A percentile compares a stretch with the other conserved stretches of the same genome.
These are phyloP conservation scores for Heterotis niloticus DNA, from an alignment of 2,113 vertebrate species.

Conservation along the genomic window DNA sequence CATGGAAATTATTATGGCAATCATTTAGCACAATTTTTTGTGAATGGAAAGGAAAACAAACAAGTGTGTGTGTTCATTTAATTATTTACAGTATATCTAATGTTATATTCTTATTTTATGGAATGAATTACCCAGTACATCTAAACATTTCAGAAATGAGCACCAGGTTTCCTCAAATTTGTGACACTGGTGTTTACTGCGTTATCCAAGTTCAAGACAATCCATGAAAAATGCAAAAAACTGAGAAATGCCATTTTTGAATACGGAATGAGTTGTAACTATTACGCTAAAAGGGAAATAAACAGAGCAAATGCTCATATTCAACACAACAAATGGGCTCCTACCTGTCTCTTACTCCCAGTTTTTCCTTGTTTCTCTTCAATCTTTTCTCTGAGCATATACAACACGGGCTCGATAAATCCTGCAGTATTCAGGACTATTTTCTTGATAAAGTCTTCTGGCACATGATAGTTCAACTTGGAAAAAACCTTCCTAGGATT, in stretches of 20 bases:
- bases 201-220: too few relatives aligned
- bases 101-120: too few relatives aligned
- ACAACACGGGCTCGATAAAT: conserved; percentile 61
- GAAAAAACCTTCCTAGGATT: conserved; percentile 66
- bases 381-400: conserved; percentile 56
- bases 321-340: neutral
- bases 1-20: neutral
- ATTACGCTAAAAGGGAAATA: neutral
- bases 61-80: too few relatives aligned
- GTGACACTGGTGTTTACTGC: too few relatives aligned
- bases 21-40: too few relatives aligned
- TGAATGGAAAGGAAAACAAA: too few relatives aligned
- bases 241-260: too few relatives aligned
- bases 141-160: too few relatives aligned
- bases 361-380: conserved; percentile 45
- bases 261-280: neutral
- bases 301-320: conserved; percentile 38
- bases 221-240: too few relatives aligned
- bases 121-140: too few relatives aligned
- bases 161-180: too few relatives aligned
- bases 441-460: conserved; percentile 56
- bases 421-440: conserved; percentile 55
- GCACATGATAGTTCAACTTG: conserved; percentile 64
- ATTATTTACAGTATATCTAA: too few relatives aligned
- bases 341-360: neutral